phyloP scores from a whole-genome alignment of 2,888 invertebrate genomes.

The Serrognathus titanus region DNA sequence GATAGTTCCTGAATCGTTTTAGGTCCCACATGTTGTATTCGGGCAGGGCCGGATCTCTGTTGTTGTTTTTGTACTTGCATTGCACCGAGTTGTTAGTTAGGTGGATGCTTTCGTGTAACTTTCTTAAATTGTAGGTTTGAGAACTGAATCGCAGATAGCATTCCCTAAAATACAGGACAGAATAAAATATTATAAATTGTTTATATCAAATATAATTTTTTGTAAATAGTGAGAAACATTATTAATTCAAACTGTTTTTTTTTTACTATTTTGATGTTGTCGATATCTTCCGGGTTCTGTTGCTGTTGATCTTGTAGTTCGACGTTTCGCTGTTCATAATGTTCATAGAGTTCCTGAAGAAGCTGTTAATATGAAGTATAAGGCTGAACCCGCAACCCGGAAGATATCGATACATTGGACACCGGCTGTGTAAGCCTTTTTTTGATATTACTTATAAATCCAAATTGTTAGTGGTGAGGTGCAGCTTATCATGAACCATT shows the following conservation, averaged over 20 bases:
- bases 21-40: slow-evolving; percentile 82
- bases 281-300: too few species aligned
- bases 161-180: slow-evolving; percentile 49
- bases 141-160: slow-evolving; percentile 86
- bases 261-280: not conserved
- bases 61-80: slow-evolving; percentile 61
- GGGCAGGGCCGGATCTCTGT: slow-evolving; percentile 63
- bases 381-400: too few species aligned
- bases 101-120: slow-evolving; percentile 82
- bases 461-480: slow-evolving; percentile 77
- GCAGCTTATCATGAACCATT: slow-evolving; percentile 82
- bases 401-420: too few species aligned
- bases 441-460: slow-evolving; percentile 66
- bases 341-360: too few species aligned
- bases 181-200: not conserved
- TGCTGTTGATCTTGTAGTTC: too few species aligned
- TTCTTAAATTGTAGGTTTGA: slow-evolving; percentile 71
- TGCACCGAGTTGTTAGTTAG: slow-evolving; percentile 87
- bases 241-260: not conserved
- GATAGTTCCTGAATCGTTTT: slow-evolving; percentile 61
- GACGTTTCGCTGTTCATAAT: too few species aligned
- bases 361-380: too few species aligned
- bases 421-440: too few species aligned
- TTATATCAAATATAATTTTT: too few species aligned
- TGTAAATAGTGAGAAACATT: too few species aligned